Evolutionary conservation across 2,888 invertebrate species (phyloP).

Genomic region (Drosophila limbata): DNA sequence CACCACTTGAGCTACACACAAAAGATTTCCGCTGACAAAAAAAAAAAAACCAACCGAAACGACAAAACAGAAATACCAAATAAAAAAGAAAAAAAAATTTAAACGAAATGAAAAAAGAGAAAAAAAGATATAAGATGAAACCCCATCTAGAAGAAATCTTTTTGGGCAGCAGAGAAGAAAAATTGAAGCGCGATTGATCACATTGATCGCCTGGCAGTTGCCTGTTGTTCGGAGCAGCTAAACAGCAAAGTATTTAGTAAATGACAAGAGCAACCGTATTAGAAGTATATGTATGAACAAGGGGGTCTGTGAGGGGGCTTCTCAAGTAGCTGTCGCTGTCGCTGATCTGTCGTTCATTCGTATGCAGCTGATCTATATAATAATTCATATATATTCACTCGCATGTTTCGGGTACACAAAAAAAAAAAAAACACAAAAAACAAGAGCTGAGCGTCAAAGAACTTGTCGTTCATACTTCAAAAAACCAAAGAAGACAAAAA

Average conservation of each 20-base stretch:
- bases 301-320: neutral
- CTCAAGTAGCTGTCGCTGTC: conserved; percentile 61
- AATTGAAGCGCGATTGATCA: conserved; percentile 79
- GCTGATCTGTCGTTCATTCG: conserved; percentile 33
- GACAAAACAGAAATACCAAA: conserved; percentile 52
- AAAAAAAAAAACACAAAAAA: conserved; percentile 23
- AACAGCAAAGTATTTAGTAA: conserved; percentile 74
- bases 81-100: conserved; percentile 14
- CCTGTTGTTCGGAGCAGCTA: conserved; percentile 39
- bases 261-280: conserved; percentile 48
- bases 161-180: conserved; percentile 53
- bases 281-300: neutral
- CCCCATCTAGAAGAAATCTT: conserved; percentile 52
- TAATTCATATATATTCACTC: conserved; percentile 59
- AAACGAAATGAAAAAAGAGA: neutral
- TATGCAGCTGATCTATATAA: conserved; percentile 64
- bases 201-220: conserved; percentile 69
- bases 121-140: conserved; percentile 27
- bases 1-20: conserved; percentile 71
- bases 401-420: conserved; percentile 21
- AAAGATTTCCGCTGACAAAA: conserved; percentile 78
- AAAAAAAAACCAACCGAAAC: conserved; percentile 53
- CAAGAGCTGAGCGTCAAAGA: conserved; percentile 60
- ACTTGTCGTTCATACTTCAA: conserved; percentile 71
- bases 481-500: conserved; percentile 36